Percentiles rank a stretch among this genome's conserved stretches.
Conservation (phyloP, 2,888 invertebrate species). For the Bruchidius siliquastri region DNA sequence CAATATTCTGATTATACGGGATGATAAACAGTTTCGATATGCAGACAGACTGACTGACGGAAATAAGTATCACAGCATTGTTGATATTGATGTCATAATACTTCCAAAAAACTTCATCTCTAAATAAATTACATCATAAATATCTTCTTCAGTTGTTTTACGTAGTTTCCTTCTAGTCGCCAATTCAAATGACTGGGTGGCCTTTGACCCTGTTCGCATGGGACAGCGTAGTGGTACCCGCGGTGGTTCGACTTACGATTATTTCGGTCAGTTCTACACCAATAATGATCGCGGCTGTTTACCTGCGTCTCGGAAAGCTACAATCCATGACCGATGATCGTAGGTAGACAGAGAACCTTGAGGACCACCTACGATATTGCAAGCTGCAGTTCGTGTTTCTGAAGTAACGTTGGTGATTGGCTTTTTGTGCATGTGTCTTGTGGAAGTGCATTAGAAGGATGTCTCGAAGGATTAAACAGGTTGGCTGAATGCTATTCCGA, state of each 20-base stretch:
- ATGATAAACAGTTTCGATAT: no score
- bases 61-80: no score
- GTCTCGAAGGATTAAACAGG: neutral
- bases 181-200: neutral
- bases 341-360: neutral
- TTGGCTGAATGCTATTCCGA: neutral
- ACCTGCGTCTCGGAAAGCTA: neutral
- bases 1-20: no score
- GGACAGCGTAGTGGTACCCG: neutral
- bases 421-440: neutral
- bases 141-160: neutral
- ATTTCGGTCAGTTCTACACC: neutral
- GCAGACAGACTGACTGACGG: no score
- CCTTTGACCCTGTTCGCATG: neutral
- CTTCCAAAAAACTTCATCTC: no score
- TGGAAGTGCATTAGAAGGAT: neutral
- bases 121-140: no score
- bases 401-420: neutral
- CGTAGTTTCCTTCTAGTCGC: neutral
- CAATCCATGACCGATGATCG: neutral
- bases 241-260: neutral
- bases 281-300: neutral
- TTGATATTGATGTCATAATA: no score
- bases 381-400: neutral
- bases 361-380: neutral